Evolutionary conservation across 2,113 vertebrate species (phyloP).

Genomic region (Phylloscopus trochiloides): DNA sequence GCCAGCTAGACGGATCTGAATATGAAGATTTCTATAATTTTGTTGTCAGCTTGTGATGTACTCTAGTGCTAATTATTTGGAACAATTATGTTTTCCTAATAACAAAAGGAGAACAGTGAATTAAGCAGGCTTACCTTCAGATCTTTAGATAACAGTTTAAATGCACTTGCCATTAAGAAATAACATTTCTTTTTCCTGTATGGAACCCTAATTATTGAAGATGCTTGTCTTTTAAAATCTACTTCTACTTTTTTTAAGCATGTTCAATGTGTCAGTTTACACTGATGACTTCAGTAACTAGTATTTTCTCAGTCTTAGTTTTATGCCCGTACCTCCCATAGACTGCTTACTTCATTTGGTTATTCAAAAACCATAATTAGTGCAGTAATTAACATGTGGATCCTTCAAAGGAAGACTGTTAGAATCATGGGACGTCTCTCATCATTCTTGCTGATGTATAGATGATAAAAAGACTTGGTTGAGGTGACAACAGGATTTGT

Average conservation of each 20-base stretch:
- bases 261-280: conserved; percentile 74
- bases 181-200: conserved; percentile 71
- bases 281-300: conserved; percentile 77
- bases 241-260: conserved; percentile 66
- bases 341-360: conserved; percentile 80
- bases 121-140: conserved; percentile 83
- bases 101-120: conserved; percentile 83
- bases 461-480: conserved; percentile 74
- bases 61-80: conserved; percentile 85
- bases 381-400: conserved; percentile 79
- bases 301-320: conserved; percentile 77
- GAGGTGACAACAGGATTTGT: conserved; percentile 69
- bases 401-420: conserved; percentile 75
- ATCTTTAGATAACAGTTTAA: conserved; percentile 78
- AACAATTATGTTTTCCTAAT: conserved; percentile 86
- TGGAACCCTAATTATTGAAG: conserved; percentile 77
- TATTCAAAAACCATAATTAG: conserved; percentile 83
- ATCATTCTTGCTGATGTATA: conserved; percentile 72
- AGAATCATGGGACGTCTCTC: conserved; percentile 73
- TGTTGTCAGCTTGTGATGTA: conserved; percentile 86
- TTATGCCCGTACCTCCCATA: conserved; percentile 76
- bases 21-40: conserved; percentile 87
- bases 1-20: conserved; percentile 80
- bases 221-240: conserved; percentile 76
- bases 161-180: conserved; percentile 80